phyloP scores from a whole-genome alignment of 1,140 invertebrate species.

The Venturia canescens region DNA sequence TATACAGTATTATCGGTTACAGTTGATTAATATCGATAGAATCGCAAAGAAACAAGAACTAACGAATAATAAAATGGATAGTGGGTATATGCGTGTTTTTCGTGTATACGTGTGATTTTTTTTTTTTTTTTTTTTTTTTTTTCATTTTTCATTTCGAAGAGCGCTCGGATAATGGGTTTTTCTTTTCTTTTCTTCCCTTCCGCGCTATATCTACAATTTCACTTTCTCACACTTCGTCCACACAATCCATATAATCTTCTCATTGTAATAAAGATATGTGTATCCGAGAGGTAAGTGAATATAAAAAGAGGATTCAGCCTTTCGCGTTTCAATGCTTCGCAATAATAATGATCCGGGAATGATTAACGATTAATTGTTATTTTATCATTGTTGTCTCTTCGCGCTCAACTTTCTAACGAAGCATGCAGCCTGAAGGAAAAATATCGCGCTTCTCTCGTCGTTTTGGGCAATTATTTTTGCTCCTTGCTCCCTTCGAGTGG shows the following conservation, averaged over 20 bases:
- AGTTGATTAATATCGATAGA: not conserved
- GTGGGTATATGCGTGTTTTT: too few species aligned
- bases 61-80: too few species aligned
- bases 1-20: constrained; percentile 22
- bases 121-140: not conserved
- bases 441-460: constrained; percentile 45
- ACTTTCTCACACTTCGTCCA: not conserved
- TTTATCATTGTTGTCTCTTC: constrained; percentile 12
- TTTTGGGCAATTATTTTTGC: constrained; percentile 10
- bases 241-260: constrained; percentile 20
- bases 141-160: not conserved
- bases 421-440: not conserved
- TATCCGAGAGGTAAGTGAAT: constrained; percentile 1
- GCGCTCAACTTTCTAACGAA: not conserved
- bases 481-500: constrained; percentile 22
- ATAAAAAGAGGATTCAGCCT: constrained; percentile 18
- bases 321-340: not conserved
- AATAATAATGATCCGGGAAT: constrained; percentile 6
- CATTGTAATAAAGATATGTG: constrained; percentile 39
- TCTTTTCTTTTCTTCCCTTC: not conserved
- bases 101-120: not conserved
- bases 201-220: too few species aligned
- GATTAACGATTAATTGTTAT: constrained; percentile 4
- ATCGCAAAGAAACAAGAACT: not conserved
- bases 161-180: not conserved